These are phyloP conservation scores for Aurelia aurita DNA, from an alignment of 30 jellyfish, hydroid and myxozoan genomes.

Conservation along the genomic window DNA sequence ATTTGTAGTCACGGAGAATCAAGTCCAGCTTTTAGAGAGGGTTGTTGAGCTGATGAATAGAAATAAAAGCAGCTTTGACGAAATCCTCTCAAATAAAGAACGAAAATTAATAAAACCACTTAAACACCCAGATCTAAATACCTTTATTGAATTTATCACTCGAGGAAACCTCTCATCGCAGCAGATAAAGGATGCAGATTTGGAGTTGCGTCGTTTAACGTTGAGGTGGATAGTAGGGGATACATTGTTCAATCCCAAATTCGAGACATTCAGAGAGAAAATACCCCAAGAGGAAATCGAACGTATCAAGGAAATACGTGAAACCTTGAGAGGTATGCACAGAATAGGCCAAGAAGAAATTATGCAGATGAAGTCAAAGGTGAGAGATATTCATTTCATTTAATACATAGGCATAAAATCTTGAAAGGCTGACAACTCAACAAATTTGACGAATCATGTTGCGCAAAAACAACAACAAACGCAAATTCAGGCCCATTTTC, in stretches of 20 bases:
- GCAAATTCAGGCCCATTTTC: no score
- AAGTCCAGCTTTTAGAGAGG: neutral
- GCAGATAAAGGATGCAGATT: neutral
- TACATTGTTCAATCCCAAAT: neutral
- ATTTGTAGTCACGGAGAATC: neutral
- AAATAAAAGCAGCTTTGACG: no score
- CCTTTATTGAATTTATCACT: neutral
- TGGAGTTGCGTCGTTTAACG: neutral
- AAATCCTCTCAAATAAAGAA: neutral
- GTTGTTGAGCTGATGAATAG: neutral
- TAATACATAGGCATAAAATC: no score
- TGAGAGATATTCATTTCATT: neutral
- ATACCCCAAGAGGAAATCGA: neutral
- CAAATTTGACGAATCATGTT: no score
- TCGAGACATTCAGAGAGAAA: neutral
- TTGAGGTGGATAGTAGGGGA: neutral
- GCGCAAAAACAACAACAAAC: no score
- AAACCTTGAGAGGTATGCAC: neutral
- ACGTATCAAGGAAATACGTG: neutral
- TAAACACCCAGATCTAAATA: neutral
- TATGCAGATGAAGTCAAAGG: neutral
- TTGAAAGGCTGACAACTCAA: no score
- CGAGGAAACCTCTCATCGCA: neutral
- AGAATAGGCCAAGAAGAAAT: neutral
- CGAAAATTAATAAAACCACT: neutral